Evolutionary conservation across 37 sponge, comb jelly and placozoan genomes (phyloP), one percentile per base, ranked within the genome.

Genomic region (Aplysina aerophoba): DNA sequence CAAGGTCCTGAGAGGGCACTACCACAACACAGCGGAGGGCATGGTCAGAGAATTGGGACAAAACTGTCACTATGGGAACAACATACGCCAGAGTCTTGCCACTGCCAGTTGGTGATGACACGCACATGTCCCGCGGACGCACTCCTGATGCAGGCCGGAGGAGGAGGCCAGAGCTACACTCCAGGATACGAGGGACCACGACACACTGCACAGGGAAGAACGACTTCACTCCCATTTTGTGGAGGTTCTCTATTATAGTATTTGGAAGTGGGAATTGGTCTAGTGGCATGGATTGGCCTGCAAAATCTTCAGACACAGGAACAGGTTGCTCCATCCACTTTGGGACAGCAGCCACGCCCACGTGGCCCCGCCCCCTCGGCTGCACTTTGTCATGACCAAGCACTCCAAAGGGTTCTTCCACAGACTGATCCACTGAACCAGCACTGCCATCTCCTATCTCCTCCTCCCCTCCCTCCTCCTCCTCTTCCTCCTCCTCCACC

Each of bases 31-130:
- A 91, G 15, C 96, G 56, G 25, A 94, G 53, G 69, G 75, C 6
- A 59, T 57, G 25, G 53, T 21, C 25, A 21, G 36, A 71, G 27
- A 20, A 72, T 16, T 4, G 35, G 5, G 36, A 6, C n/a, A 91
- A 87, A 22, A 86, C 90, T 50, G 87, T 39, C 0, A 91, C 73
- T 0, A 97, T 89, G 30, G 98, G 98, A 0, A 97, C 64, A 21
- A 93, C 96, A 84, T 97, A 97, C 58, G 87, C 88, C 21, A 97
- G 88, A 0, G 98, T 97, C 81, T 97, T 97, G 12, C 98, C 98
- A 87, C 98, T 96, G 24, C 98, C 98, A 16, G 98, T 97, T 13
- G 98, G 98, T 8, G 98, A 94, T 74, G 92, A 93, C 19, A 97
- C 96, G 61, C 92, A 91, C 31, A 97, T 30, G 65, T 97, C 98